Evolutionary conservation across 30 jellyfish, hydroid and myxozoan genomes (phyloP), one percentile per base, ranked within the genome.

Genomic region (Hydractinia symbiolongicarpus): DNA sequence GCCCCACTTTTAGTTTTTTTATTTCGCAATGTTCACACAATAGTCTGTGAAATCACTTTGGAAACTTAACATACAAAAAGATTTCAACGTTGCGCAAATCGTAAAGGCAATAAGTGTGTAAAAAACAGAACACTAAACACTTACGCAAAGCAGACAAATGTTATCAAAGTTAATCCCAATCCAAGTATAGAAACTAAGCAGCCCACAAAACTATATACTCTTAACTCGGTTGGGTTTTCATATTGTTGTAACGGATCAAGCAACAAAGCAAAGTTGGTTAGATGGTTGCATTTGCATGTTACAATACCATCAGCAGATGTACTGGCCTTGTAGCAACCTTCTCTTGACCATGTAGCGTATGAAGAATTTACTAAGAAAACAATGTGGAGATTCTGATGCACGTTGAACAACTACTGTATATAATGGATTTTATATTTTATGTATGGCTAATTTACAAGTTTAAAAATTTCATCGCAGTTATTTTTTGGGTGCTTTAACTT

Each of bases 261-360:
- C 7, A 64, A n/a, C 74, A 64, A 64, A 64, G 74, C 74, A 13
- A 64, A 64, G 40, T 64, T 64, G 9, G 74, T 64, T 13, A 64
- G 40, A 13, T 64, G 74, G 74, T 64, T 64, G 17, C 74, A 64
- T 64, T 64, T 51, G 16, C 74, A 64, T n/a, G 74, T 64, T 64
- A 64, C 74, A n/a, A n/a, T 64, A 2, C 40, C 8, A 13, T 44
- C 19, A 64, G 9, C 40, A 51, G 74, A 44, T n/a, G 7, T 13
- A n/a, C 40, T 51, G 1, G 40, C 74, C 9, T 44, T 64, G 40
- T 4, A n/a, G 40, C 74, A 64, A 1, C 74, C 74, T n/a, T 64
- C 74, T 6, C 6, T 6, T 13, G 40, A 13, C 74, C 74, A 64
- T 64, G 52, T 1, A 13, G 52, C 74, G 40, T n/a, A 64, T n/a